Percentiles rank a stretch among this genome's conserved stretches.
These are phyloP conservation scores for Epizoanthus rinbou DNA, from an alignment of 92 coral and sea anemone species.

Conservation along the genomic window DNA sequence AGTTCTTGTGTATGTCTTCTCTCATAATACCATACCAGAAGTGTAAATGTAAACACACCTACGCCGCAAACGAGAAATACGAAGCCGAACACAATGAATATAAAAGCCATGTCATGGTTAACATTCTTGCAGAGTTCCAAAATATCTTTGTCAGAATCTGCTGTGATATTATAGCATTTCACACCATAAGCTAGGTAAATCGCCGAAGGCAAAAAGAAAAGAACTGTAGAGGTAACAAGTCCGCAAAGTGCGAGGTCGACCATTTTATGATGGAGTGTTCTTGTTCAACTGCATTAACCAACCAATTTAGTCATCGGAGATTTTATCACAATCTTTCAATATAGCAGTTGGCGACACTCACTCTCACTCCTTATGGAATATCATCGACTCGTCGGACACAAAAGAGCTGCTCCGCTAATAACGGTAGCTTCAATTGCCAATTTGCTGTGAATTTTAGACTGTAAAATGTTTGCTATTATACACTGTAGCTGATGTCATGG, in stretches of 20 bases:
- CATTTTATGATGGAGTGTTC: background rate
- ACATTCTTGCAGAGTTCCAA: conserved; percentile 10
- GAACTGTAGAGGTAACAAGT: background rate
- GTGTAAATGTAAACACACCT: conserved; percentile 5
- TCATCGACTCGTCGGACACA: no score
- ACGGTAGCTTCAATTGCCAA: no score
- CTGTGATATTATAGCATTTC: background rate
- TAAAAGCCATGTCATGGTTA: conserved; percentile 19
- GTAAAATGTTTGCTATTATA: background rate
- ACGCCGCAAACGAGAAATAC: conserved; percentile 25
- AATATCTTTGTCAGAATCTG: background rate
- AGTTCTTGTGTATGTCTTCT: background rate
- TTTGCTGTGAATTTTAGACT: background rate
- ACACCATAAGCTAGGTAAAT: conserved; percentile 9
- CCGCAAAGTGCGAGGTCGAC: conserved; percentile 16
- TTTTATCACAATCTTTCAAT: background rate
- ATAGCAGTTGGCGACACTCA: background rate
- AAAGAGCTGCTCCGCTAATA: no score
- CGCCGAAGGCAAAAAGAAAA: background rate
- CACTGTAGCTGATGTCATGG: conserved; percentile 18
- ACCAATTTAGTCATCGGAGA: no score
- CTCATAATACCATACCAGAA: conserved; percentile 16
- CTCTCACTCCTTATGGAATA: no score
- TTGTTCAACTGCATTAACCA: no score
- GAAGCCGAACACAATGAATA: conserved; percentile 29